A percentile compares a stretch with the other conserved stretches of the same genome.
Conservation (phyloP, 1,140 invertebrate species). For the Eufriesea mexicana region DNA sequence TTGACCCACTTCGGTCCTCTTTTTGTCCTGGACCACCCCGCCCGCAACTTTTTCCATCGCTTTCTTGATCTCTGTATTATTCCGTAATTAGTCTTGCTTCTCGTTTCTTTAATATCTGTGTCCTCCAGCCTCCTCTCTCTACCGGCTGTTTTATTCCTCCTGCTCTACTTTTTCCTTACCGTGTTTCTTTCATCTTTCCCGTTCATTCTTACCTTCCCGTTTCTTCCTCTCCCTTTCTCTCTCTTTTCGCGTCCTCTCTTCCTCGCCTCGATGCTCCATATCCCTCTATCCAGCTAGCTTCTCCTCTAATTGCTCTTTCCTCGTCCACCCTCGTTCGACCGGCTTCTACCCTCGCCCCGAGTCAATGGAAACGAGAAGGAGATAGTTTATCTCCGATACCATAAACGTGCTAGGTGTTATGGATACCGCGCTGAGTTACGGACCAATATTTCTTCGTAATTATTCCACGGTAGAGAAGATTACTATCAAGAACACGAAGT, state of each 20-base stretch:
- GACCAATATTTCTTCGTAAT: slow-evolving; percentile 68
- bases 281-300: background rate
- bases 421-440: slow-evolving; percentile 62
- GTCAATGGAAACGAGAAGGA: slow-evolving; percentile 29
- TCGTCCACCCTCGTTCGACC: background rate
- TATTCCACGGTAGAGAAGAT: slow-evolving; percentile 53
- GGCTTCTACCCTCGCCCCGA: background rate
- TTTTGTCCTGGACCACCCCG: background rate
- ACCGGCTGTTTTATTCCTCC: slow-evolving; percentile 26
- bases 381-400: slow-evolving; percentile 60
- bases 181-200: background rate
- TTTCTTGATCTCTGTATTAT: slow-evolving; percentile 31
- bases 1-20: background rate
- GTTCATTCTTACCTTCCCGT: slow-evolving; percentile 5
- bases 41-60: slow-evolving; percentile 8
- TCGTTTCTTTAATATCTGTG: slow-evolving; percentile 18
- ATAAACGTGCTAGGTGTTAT: slow-evolving; percentile 63
- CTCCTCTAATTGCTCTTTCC: slow-evolving; percentile 12
- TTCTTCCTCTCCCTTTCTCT: background rate
- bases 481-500: slow-evolving; percentile 39
- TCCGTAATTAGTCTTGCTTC: slow-evolving; percentile 26
- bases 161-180: slow-evolving; percentile 10
- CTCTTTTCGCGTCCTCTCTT: background rate
- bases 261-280: background rate
- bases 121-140: background rate